These are phyloP conservation scores for Corvus hawaiiensis DNA, from an alignment of 2,113 vertebrate species.

Conservation along the genomic window DNA sequence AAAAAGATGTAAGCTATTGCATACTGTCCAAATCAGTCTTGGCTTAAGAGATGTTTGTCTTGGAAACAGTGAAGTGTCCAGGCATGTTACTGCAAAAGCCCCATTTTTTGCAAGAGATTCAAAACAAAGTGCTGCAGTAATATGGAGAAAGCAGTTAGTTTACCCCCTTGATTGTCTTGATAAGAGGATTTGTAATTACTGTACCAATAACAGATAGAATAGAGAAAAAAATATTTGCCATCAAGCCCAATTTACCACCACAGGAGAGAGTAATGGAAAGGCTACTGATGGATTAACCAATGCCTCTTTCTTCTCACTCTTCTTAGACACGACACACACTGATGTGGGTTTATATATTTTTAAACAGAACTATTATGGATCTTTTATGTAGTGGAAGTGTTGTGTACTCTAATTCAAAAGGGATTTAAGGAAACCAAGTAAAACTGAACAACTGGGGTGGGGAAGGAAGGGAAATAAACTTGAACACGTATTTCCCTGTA, in stretches of 20 bases:
- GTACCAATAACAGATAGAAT: not conserved
- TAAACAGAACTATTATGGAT: not conserved
- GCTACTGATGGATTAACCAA: not conserved
- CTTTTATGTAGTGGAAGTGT: not conserved
- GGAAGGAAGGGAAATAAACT: not conserved
- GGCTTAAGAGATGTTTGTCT: conserved; percentile 58
- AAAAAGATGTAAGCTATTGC: conserved; percentile 32
- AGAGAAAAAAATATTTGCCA: not conserved
- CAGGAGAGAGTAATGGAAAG: not conserved
- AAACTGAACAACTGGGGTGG: not conserved
- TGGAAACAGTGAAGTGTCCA: conserved; percentile 43
- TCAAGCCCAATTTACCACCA: not conserved
- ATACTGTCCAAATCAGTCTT: conserved; percentile 45
- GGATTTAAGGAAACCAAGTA: not conserved
- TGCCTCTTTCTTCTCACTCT: not conserved
- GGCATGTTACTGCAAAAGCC: conserved; percentile 29
- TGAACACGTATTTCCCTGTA: not conserved
- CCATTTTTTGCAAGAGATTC: not conserved
- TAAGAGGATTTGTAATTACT: conserved; percentile 22
- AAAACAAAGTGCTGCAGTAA: conserved; percentile 29
- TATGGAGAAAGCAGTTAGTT: not conserved
- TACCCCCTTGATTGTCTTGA: conserved; percentile 12
- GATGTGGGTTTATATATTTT: not conserved
- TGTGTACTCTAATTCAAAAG: not conserved
- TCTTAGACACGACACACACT: not conserved